Base-by-base conservation (phyloP, 2,113 vertebrate species). In the Periophthalmodon schlosseri region DNA sequence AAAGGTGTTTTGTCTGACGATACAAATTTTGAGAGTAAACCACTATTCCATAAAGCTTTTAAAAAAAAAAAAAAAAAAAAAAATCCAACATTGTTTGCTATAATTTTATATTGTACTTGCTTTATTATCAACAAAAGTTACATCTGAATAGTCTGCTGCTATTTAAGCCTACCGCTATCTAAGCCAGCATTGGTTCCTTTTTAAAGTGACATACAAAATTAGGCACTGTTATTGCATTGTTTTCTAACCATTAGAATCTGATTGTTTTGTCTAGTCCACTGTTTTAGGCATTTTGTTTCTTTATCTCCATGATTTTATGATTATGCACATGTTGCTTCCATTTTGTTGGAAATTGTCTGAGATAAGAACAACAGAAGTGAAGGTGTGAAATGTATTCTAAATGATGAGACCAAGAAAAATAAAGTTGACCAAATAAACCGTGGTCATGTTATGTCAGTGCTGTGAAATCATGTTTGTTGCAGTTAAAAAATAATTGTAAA, bases 361-460 rank as follows among this genome's bases (percentile, higher is more conserved):
- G 52, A 23, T 79, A 72, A 39, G 44, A 85, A 78, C 33, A 84
- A 50, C 58, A 16, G 56, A 75, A 56, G 81, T 77, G 80, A 70
- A 78, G 15, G 72, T 88, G 80, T 83, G 78, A 74, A 83, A 86
- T 84, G 74, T 86, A 87, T 76, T 84, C 57, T 77, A 81, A 86
- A 81, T 86, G 63, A 84, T 79, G 82, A 89, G 90, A 90, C 88
- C 80, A 91, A 91, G 83, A 75, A 88, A 86, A 92, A 91, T 91
- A 91, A 92, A 92, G 69, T 83, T 88, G 88, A 92, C 84, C 90
- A 92, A 91, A 86, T 89, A 73, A 83, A 56, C 75, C 80, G 0
- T 13, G 70, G 71, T 54, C 66, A 39, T 11, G 16, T 18, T 20
- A 65, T 65, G 9, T 39, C 15, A 36, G 5, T 20, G 16, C 16